These are phyloP conservation scores for Danio aesculapii DNA, from an alignment of 2,797 vertebrate species.

Conservation along the genomic window DNA sequence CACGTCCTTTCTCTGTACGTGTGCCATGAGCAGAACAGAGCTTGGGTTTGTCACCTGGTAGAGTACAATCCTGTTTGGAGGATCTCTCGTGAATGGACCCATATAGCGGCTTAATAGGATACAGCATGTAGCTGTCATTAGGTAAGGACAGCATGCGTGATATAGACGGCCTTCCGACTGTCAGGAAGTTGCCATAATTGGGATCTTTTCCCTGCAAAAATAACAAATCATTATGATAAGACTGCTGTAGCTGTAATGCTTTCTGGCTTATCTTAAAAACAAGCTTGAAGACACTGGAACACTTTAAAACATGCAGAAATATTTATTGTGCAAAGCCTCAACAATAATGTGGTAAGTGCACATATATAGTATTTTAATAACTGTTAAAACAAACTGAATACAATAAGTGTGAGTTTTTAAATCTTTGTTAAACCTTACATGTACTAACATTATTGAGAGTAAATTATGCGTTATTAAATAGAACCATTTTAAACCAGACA, in stretches of 20 bases:
- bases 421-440: no score
- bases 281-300: background rate
- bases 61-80: conserved; percentile 56
- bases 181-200: conserved; percentile 79
- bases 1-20: background rate
- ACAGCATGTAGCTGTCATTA: conserved; percentile 91
- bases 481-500: no score
- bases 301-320: background rate
- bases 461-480: no score
- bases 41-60: conserved; percentile 46
- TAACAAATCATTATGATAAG: conserved; percentile 33
- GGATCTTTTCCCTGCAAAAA: conserved; percentile 72
- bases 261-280: background rate
- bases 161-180: conserved; percentile 82
- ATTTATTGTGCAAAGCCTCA: no score
- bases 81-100: conserved; percentile 68
- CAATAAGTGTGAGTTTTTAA: no score
- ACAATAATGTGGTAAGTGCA: no score
- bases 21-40: conserved; percentile 51
- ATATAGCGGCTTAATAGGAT: conserved; percentile 78
- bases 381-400: no score
- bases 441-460: no score
- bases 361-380: no score
- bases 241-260: background rate
- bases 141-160: conserved; percentile 92